Evolutionary conservation across 2,797 vertebrate species (phyloP), one percentile per base, ranked within the genome.

Genomic region (Lemur catta): DNA sequence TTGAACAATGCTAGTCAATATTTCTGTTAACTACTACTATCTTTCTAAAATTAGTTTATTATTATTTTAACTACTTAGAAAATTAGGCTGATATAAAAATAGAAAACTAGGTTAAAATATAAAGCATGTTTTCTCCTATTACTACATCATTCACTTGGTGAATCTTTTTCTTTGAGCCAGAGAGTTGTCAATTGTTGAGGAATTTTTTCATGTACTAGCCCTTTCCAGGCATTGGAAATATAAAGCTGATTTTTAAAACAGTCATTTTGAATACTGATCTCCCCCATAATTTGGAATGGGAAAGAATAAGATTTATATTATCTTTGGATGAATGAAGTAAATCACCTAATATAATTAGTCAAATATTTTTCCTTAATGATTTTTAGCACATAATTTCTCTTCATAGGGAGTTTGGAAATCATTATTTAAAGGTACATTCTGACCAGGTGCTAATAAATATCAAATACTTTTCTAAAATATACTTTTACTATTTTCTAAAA

Each of bases 41-140:
- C 65, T 84, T 81, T 96, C n/a, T 91, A 71, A 75, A 76, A 52
- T 71, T 65, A 12, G 14, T 38, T 43, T 69, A 15, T 81, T 84
- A 75, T 33, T 89, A 1, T 89, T 65, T 89, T 89, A 76, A 88
- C 71, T 67, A 88, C 61, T 92, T 89, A 92, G 91, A 55, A 52
- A 89, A 59, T 71, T 82, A 43, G 33, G 24, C 35, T 52, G 35
- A 18, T 92, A 59, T 7, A 63, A 86, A 84, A 46, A 59, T 59
- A 79, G 35, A 69, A 82, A 89, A 43, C 17, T 50, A 81, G 18
- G 33, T 20, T 59, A 33, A 50, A 84, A n/a, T 50, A 14, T 59
- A 52, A 50, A 30, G 5, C 30, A 28, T 46, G 48, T 55, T 96
- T 57, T 84, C 75, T 84, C 24, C 75, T 92, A 13, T 14, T 82